Base-by-base conservation (phyloP, 1,140 invertebrate species). In the Leptinotarsa lineolata region DNA sequence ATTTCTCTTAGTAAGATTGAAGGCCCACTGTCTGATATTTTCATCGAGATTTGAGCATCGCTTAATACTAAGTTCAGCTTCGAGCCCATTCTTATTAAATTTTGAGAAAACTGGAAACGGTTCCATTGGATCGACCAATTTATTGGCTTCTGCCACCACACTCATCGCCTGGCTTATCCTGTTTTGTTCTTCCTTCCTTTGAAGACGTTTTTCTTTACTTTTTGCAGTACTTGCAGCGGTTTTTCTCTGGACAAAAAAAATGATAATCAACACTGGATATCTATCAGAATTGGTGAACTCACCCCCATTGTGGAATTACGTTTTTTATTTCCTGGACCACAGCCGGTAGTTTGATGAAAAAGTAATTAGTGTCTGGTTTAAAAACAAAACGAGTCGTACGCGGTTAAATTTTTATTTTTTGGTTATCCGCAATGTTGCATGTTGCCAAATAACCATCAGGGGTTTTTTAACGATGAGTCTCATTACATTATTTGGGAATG, bases 1-100 rank as follows among this genome's bases (percentile, higher is more conserved):
- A 83, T 91, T 91, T 74, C 84, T 85, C 79, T 90, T 88, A 46
- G 88, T 87, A 18, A 91, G 82, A 77, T 87, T 84, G 74, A 89
- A 87, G 48, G 87, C 85, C 87, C 88, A 89, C 21, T 88, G 79
- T 63, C 79, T 83, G n/a, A 74, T 76, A 30, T 46, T 66, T 67
- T 82, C 80, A 65, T 77, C 79, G 48, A 85, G 76, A 61, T 79
- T 70, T 11, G 66, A 44, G 39, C 76, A 78, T 72, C 72, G 77
- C 74, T 81, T 80, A 20, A 81, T 77, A 71, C 72, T 77, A 11
- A 85, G 74, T 76, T 84, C 79, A 21, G 81, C 84, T 20, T 78
- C 76, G 24, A 86, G 71, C n/a, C 81, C 84, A 79, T 83, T 83
- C 64, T 85, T 84, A 64, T 81, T 81, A 75, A 79, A 86, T 67